Evolutionary conservation across 2,888 invertebrate species (phyloP).

Genomic region (Venustoraphidia nigricollis): DNA sequence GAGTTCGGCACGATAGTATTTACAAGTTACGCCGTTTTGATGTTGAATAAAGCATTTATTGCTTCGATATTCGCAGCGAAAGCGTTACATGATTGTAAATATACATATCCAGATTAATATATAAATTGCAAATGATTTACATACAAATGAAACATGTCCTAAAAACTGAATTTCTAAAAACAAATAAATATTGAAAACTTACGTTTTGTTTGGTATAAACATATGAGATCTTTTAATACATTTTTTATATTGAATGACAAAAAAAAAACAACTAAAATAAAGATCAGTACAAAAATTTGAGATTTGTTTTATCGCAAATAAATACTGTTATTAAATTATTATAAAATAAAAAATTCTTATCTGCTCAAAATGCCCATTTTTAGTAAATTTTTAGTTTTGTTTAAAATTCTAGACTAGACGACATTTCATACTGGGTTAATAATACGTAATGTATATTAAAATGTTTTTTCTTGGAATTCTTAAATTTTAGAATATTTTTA

Average conservation of each 20-base stretch:
- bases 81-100: no score
- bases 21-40: no score
- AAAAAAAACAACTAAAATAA: not conserved
- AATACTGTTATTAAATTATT: conserved; percentile 2
- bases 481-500: conserved; percentile 2
- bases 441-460: not conserved
- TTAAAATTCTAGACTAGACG: conserved; percentile 8
- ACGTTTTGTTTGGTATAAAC: conserved; percentile 9
- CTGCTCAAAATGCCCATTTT: conserved; percentile 6
- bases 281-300: not conserved
- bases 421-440: conserved; percentile 3
- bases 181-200: no score
- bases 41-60: no score
- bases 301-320: conserved; percentile 1
- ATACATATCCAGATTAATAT: no score
- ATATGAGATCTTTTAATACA: conserved; percentile 11
- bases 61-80: no score
- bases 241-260: conserved; percentile 3
- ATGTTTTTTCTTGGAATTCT: conserved; percentile 6
- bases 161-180: no score
- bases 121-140: no score
- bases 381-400: conserved; percentile 1
- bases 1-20: no score
- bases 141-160: no score
- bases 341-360: conserved; percentile 1